Conservation (phyloP, 1,140 invertebrate species). For the Papilio aristodemus region DNA sequence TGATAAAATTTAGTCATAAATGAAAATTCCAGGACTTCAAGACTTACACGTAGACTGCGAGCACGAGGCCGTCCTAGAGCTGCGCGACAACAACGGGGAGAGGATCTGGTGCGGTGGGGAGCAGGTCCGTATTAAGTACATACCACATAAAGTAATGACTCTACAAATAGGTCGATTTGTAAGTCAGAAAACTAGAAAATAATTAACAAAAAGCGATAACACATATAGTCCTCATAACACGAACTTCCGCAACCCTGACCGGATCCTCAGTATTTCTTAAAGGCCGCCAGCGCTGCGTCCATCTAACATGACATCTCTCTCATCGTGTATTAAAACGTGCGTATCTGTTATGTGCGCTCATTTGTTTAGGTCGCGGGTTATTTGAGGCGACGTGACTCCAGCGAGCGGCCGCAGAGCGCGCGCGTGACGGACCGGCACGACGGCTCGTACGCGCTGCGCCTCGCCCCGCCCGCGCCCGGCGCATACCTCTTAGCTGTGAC, state of each 20-base stretch:
- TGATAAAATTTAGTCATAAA: neutral
- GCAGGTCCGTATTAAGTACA: slow-evolving; percentile 46
- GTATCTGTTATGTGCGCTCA: no score
- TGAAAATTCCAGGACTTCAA: slow-evolving; percentile 77
- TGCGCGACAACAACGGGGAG: slow-evolving; percentile 63
- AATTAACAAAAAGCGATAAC: no score
- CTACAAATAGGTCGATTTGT: no score
- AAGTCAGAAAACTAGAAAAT: no score
- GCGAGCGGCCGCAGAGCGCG: slow-evolving; percentile 79
- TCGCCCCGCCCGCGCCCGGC: slow-evolving; percentile 82
- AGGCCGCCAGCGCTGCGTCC: no score
- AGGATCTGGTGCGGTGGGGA: slow-evolving; percentile 70
- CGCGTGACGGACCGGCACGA: slow-evolving; percentile 82
- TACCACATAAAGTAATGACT: no score
- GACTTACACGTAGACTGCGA: slow-evolving; percentile 76
- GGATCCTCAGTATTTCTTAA: no score
- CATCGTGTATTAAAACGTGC: no score
- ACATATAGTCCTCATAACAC: no score
- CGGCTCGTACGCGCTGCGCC: slow-evolving; percentile 82
- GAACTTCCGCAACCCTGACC: no score
- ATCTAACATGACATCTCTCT: no score
- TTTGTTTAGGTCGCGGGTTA: slow-evolving; percentile 58
- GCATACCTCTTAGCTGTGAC: slow-evolving; percentile 81
- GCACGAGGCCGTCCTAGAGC: slow-evolving; percentile 69
- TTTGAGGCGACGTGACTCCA: slow-evolving; percentile 69